A percentile compares a stretch with the other conserved stretches of the same genome.
Evolutionary conservation across 1,140 invertebrate species (phyloP).

Genomic region (Diploscapter pachys): DNA sequence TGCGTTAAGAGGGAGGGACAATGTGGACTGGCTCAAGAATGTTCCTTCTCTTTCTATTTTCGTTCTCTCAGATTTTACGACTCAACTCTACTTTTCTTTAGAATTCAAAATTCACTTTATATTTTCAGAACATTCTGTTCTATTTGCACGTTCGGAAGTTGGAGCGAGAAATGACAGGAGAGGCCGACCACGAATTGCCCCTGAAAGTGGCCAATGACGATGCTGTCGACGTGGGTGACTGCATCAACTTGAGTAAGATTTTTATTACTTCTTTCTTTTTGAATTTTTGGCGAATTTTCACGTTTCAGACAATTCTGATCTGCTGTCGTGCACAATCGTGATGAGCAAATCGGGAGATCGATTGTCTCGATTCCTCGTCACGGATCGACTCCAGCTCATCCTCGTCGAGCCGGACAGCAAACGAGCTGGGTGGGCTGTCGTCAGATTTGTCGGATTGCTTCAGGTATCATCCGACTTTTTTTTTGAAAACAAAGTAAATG

Average conservation of each 20-base stretch:
- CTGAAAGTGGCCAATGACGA: conserved; percentile 78
- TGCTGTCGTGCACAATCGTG: conserved; percentile 91
- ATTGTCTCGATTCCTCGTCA: conserved; percentile 85
- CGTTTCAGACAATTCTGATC: conserved; percentile 85
- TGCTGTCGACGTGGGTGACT: conserved; percentile 84
- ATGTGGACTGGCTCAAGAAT: too few species aligned
- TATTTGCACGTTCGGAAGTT: conserved; percentile 86
- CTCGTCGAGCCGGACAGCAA: conserved; percentile 90
- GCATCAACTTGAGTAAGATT: conserved; percentile 82
- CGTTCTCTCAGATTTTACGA: too few species aligned
- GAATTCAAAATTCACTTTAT: conserved; percentile 9
- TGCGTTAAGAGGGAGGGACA: too few species aligned
- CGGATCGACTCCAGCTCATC: conserved; percentile 87
- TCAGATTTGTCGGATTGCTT: conserved; percentile 77
- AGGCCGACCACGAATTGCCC: conserved; percentile 80
- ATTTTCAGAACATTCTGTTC: conserved; percentile 76
- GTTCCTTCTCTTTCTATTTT: too few species aligned
- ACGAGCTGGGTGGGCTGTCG: conserved; percentile 89
- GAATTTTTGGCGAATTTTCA: conserved; percentile 5
- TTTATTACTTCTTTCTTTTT: not conserved
- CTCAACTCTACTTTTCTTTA: too few species aligned
- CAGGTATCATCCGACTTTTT: conserved; percentile 47
- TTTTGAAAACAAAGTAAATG: too few species aligned
- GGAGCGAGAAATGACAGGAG: conserved; percentile 75
- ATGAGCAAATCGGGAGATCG: conserved; percentile 68